These are phyloP conservation scores for Marronus borbonicus DNA, from an alignment of 2,888 invertebrate species.

Conservation along the genomic window DNA sequence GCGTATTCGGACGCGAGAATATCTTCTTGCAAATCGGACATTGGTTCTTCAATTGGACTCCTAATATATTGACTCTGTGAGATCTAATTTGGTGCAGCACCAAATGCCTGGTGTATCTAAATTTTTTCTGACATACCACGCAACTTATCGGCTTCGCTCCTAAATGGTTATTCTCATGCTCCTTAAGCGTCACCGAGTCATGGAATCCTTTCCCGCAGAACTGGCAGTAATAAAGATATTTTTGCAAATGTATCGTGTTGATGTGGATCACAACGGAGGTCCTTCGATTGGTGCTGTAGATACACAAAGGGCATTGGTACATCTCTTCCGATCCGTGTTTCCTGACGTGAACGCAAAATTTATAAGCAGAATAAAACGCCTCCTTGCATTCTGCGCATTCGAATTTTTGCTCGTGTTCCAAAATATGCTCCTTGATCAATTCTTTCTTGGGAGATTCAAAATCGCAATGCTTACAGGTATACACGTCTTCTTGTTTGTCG, in stretches of 20 bases:
- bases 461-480: conserved; percentile 54
- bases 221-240: conserved; percentile 46
- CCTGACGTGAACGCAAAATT: conserved; percentile 56
- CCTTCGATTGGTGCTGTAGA: conserved; percentile 37
- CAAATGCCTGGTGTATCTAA: conserved; percentile 62
- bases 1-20: conserved; percentile 62
- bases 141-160: conserved; percentile 70
- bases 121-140: conserved; percentile 73
- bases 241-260: conserved; percentile 47
- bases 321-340: conserved; percentile 49
- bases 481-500: conserved; percentile 61
- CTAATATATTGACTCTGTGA: conserved; percentile 45
- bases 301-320: conserved; percentile 49
- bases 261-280: conserved; percentile 46
- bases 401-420: conserved; percentile 52
- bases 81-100: conserved; percentile 39
- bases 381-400: conserved; percentile 49
- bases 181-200: conserved; percentile 34
- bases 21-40: conserved; percentile 63
- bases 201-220: conserved; percentile 49
- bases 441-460: conserved; percentile 47
- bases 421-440: conserved; percentile 54
- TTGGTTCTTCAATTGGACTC: conserved; percentile 65
- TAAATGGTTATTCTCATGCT: conserved; percentile 51
- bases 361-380: conserved; percentile 59